phyloP scores from a whole-genome alignment of 2,888 invertebrate species.

The Stenichneumon culpator region DNA sequence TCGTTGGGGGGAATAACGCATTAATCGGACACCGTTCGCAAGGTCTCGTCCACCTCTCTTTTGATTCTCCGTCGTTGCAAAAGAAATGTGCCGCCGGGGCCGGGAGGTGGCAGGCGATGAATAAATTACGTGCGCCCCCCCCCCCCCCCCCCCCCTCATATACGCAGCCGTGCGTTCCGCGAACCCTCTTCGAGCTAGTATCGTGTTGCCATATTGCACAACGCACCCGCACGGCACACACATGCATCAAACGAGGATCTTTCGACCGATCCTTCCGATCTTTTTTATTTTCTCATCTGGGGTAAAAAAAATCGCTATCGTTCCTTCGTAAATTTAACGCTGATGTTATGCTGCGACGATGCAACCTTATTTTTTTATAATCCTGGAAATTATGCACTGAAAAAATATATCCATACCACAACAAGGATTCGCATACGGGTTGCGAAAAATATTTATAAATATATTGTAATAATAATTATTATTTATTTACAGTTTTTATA shows the following conservation, averaged over 20 bases:
- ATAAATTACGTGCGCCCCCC: constrained; percentile 31
- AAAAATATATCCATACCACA: background rate
- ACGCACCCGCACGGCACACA: background rate
- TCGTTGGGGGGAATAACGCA: constrained; percentile 39
- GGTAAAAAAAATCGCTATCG: background rate
- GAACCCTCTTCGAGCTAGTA: constrained; percentile 51
- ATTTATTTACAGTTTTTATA: too few relatives aligned
- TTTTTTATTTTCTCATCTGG: background rate
- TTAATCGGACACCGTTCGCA: constrained; percentile 63
- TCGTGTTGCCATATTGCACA: constrained; percentile 57
- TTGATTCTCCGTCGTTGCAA: constrained; percentile 55
- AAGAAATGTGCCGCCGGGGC: constrained; percentile 28
- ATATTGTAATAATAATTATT: too few relatives aligned
- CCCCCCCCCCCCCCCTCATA: background rate
- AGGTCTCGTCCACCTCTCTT: constrained; percentile 59
- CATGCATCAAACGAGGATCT: constrained; percentile 16
- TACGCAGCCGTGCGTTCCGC: constrained; percentile 18
- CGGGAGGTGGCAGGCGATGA: constrained; percentile 24
- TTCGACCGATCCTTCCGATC: constrained; percentile 3
- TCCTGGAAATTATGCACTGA: background rate
- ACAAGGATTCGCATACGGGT: too few relatives aligned
- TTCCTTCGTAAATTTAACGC: background rate
- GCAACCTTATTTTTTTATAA: background rate
- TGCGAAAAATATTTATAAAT: too few relatives aligned
- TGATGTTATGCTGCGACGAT: background rate